phyloP scores from a whole-genome alignment of 2,888 invertebrate genomes.

The Xanthorhoe spadicearia region DNA sequence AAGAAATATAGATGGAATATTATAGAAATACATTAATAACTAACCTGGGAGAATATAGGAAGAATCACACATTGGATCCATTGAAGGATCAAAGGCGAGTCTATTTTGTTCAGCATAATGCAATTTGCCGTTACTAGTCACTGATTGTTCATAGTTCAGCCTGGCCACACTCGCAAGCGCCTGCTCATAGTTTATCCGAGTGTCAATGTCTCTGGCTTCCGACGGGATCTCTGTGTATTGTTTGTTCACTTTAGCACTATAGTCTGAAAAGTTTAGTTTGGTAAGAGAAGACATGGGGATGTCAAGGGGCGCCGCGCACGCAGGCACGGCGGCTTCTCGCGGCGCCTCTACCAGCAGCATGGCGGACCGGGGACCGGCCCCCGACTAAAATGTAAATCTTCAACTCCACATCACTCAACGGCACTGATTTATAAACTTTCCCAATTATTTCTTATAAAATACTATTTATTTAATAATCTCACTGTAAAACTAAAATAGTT shows the following conservation, averaged over 20 bases:
- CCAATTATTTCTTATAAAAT: background rate
- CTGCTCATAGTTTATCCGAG: constrained; percentile 72
- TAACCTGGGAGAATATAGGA: constrained; percentile 74
- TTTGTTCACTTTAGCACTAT: constrained; percentile 78
- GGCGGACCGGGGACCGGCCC: constrained; percentile 80
- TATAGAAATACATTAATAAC: constrained; percentile 29
- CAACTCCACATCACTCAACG: constrained; percentile 65
- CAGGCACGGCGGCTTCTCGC: constrained; percentile 89
- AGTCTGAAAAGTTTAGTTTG: constrained; percentile 79
- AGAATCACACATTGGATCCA: constrained; percentile 71
- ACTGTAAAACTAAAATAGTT: constrained; percentile 22
- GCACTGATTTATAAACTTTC: constrained; percentile 39
- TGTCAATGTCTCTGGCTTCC: constrained; percentile 65
- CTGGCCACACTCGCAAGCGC: constrained; percentile 70
- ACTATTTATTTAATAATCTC: constrained; percentile 5
- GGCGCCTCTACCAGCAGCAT: constrained; percentile 92
- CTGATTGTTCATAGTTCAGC: constrained; percentile 73
- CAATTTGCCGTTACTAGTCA: constrained; percentile 62
- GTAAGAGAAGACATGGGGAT: constrained; percentile 78
- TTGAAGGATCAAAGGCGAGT: constrained; percentile 68
- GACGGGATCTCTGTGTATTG: constrained; percentile 61
- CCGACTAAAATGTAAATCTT: constrained; percentile 47
- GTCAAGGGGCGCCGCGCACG: constrained; percentile 76
- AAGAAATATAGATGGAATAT: background rate
- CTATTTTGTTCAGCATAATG: constrained; percentile 74